Evolutionary conservation across 2,113 vertebrate genomes (phyloP).

Genomic region (Rhinopomastus cyanomelas): DNA sequence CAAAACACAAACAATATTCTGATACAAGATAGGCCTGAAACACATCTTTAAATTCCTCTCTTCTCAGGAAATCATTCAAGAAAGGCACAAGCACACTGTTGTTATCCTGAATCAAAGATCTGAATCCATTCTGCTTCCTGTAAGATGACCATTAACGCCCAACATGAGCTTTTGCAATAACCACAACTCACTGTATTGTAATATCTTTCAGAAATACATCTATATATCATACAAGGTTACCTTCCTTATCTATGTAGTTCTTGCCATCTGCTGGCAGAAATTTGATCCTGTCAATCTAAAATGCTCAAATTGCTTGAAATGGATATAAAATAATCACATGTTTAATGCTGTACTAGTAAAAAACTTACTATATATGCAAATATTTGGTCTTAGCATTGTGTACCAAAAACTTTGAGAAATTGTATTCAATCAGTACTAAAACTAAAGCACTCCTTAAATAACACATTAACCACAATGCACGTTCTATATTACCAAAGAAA

Average conservation of each 20-base stretch:
- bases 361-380: neutral
- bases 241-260: constrained; percentile 20
- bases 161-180: constrained; percentile 14
- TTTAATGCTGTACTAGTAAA: neutral
- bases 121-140: constrained; percentile 9
- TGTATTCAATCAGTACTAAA: neutral
- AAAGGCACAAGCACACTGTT: neutral
- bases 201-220: neutral
- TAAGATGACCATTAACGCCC: neutral
- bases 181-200: neutral
- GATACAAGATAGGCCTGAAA: neutral
- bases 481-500: neutral
- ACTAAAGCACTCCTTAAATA: neutral
- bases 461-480: neutral
- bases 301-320: neutral
- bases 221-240: neutral
- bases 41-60: neutral
- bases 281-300: neutral
- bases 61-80: neutral
- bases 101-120: neutral
- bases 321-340: neutral
- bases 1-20: neutral
- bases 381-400: neutral
- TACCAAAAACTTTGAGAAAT: neutral
- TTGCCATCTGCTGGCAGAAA: constrained; percentile 58